Conservation (phyloP, 2,113 vertebrate species). For the Thamnaconus septentrionalis region DNA sequence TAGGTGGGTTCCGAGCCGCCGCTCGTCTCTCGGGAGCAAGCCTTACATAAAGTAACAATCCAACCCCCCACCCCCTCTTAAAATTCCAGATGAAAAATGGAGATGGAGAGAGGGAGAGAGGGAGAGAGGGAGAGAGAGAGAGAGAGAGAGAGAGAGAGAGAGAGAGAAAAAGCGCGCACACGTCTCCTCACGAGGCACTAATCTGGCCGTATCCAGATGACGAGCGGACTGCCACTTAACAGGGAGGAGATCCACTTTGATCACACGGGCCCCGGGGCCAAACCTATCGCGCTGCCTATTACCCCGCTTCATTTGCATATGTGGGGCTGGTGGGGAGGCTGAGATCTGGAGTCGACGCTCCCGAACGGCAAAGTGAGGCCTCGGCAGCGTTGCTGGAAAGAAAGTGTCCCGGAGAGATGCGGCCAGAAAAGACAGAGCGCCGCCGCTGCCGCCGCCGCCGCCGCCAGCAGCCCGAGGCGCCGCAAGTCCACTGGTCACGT, state of each 20-base stretch:
- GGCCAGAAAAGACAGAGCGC: slow-evolving; percentile 31
- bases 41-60: slow-evolving; percentile 75
- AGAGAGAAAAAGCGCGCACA: slow-evolving; percentile 42
- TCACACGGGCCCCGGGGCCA: slow-evolving; percentile 65
- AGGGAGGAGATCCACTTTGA: slow-evolving; percentile 80
- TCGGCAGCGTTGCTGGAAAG: slow-evolving; percentile 44
- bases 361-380: slow-evolving; percentile 53
- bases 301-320: slow-evolving; percentile 77
- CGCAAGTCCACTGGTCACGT: slow-evolving; percentile 43
- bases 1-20: slow-evolving; percentile 11
- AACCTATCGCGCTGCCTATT: slow-evolving; percentile 75
- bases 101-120: too few relatives aligned
- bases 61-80: slow-evolving; percentile 58
- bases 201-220: slow-evolving; percentile 75
- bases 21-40: slow-evolving; percentile 40
- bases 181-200: slow-evolving; percentile 61
- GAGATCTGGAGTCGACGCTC: slow-evolving; percentile 66
- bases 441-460: too few relatives aligned
- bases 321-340: slow-evolving; percentile 68
- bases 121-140: too few relatives aligned
- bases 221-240: slow-evolving; percentile 77
- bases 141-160: too few relatives aligned
- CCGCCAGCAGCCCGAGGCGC: slow-evolving; percentile 44
- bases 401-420: slow-evolving; percentile 45
- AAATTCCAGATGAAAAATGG: slow-evolving; percentile 68